Evolutionary conservation across 2,797 vertebrate species (phyloP), one percentile per base, ranked within the genome.

Genomic region (Sorex maritimensis): DNA sequence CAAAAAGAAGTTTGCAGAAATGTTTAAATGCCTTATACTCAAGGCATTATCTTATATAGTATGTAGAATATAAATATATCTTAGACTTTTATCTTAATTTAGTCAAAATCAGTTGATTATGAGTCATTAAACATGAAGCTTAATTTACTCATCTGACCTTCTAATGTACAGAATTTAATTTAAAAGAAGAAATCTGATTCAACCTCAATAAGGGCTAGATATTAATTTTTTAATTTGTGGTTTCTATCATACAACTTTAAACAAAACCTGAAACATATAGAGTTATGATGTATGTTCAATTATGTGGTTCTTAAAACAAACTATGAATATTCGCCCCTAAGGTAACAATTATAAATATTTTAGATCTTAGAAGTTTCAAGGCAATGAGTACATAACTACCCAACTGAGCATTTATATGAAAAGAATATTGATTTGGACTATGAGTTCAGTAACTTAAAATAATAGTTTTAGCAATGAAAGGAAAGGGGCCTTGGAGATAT

Each of bases 381-480:
- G 6, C 38, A 93, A 92, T 92, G 90, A 93, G 19, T 77, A 10
- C 82, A 15, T 63, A 71, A 11, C 49, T 83, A 81, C 83, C 69
- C 81, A 38, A 38, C 46, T 90, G 65, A 86, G 44, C 13, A 75
- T 44, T 90, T 95, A 46, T 73, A 91, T 93, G 58, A 92, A 90
- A 96, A 86, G 17, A 90, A 86, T 94, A 95, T 92, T 95, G 88
- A 96, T 84, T 93, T 90, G 11, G 38, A 77, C 94, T 94, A 92
- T 95, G 69, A 96, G 74, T 93, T 88, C 81, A 88, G 58, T 95
- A 95, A 93, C 71, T 94, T 90, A 97, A 94, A 92, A 92, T 90
- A 38, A 61, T 84, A 74, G 4, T 93, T 3, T 58, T 83, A 49
- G 55, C 55, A 88, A 0, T 90, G 72, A 28, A 72, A 90, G 5